phyloP scores from a whole-genome alignment of 2,888 invertebrate genomes.

The Creontiades dilutus region DNA sequence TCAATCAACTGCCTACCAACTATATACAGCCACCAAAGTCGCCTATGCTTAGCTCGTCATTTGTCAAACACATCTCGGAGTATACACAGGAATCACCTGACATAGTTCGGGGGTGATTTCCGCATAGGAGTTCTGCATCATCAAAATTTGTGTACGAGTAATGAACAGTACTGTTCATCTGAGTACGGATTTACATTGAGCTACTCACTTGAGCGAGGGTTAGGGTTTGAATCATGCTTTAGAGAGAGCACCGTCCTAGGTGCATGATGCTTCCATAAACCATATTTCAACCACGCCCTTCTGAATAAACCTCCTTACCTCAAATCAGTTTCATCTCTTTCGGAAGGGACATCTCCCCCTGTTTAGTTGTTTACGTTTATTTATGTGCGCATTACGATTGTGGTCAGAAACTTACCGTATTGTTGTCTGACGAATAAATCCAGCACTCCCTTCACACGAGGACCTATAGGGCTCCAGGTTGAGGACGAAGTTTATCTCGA shows the following conservation, averaged over 20 bases:
- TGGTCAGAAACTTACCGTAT: slow-evolving; percentile 22
- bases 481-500: slow-evolving; percentile 40
- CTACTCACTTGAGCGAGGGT: background rate
- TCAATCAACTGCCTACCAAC: too few species aligned
- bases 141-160: too few species aligned
- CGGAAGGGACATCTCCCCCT: background rate
- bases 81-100: too few species aligned
- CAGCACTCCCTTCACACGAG: slow-evolving; percentile 3
- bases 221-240: slow-evolving; percentile 6
- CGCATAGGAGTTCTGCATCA: too few species aligned
- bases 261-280: slow-evolving; percentile 20
- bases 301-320: background rate
- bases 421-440: slow-evolving; percentile 56
- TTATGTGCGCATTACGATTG: slow-evolving; percentile 59
- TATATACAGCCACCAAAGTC: too few species aligned
- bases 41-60: too few species aligned
- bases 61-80: too few species aligned
- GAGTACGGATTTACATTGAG: background rate
- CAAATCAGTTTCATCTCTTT: slow-evolving; percentile 38
- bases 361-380: slow-evolving; percentile 68
- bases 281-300: slow-evolving; percentile 34
- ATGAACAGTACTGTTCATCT: too few species aligned
- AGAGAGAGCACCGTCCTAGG: background rate
- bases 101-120: too few species aligned
- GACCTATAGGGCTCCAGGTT: background rate